Percentiles rank a stretch among this genome's conserved stretches.
Conservation (phyloP, 2,888 invertebrate genomes). For the Leptopilina syphax region DNA sequence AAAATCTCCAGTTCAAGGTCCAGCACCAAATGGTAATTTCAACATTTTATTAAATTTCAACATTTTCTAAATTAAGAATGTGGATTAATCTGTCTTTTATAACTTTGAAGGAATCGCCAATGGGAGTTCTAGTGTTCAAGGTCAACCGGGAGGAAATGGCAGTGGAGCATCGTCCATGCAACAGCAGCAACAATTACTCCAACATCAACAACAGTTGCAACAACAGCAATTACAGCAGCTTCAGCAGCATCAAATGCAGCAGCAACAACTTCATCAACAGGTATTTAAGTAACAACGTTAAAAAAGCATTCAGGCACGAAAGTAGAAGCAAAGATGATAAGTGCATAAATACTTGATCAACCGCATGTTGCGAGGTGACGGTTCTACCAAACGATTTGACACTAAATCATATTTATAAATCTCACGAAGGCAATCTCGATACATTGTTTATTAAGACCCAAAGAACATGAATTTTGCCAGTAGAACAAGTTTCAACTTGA, state of each 20-base stretch:
- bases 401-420: not conserved
- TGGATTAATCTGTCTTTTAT: constrained; percentile 26
- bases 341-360: constrained; percentile 24
- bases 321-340: constrained; percentile 27
- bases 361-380: constrained; percentile 34
- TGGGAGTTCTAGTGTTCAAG: constrained; percentile 69
- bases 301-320: constrained; percentile 39
- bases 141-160: constrained; percentile 67
- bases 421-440: not conserved
- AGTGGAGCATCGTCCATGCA: constrained; percentile 65
- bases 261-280: constrained; percentile 80
- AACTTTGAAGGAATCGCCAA: constrained; percentile 67
- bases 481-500: not conserved
- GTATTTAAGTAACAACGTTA: constrained; percentile 72
- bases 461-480: not conserved
- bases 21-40: constrained; percentile 71
- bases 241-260: constrained; percentile 78
- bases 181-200: constrained; percentile 70
- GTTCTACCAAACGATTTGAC: constrained; percentile 13
- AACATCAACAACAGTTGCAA: constrained; percentile 72
- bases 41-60: constrained; percentile 1
- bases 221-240: constrained; percentile 80
- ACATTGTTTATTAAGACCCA: not conserved
- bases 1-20: constrained; percentile 76
- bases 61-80: too few relatives aligned